phyloP scores from a whole-genome alignment of 2,888 invertebrate genomes.

The Leptinotarsa haldemani region DNA sequence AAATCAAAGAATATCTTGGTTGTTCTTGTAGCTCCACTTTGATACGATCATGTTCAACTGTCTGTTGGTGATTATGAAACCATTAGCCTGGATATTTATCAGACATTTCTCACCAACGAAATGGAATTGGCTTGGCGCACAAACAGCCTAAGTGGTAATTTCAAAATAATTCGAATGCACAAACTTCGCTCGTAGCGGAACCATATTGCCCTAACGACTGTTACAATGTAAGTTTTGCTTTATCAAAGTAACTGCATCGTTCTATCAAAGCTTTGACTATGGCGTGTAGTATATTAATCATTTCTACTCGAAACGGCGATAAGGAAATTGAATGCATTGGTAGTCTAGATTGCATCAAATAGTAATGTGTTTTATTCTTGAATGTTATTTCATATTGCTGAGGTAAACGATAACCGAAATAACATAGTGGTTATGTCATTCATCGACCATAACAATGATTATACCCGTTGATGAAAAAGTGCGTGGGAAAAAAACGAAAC shows the following conservation, averaged over 20 bases:
- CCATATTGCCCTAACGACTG: constrained; percentile 17
- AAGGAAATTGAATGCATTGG: not conserved
- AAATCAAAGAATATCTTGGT: not conserved
- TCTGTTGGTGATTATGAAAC: not conserved
- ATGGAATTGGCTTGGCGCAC: not conserved
- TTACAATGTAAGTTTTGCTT: constrained; percentile 14
- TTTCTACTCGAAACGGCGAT: not conserved
- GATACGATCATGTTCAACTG: not conserved
- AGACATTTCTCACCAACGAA: not conserved
- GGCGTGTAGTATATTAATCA: not conserved
- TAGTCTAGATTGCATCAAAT: not conserved
- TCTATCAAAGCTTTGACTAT: constrained; percentile 7
- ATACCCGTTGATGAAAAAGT: no score
- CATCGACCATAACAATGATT: no score
- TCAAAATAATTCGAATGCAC: constrained; percentile 15
- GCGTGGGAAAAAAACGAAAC: no score
- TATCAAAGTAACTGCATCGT: constrained; percentile 20
- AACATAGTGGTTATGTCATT: no score
- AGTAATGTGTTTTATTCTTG: not conserved
- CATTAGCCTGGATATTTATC: constrained; percentile 8
- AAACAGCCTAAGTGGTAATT: constrained; percentile 15
- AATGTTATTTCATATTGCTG: not conserved
- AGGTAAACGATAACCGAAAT: no score
- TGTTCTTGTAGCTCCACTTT: not conserved
- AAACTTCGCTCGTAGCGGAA: constrained; percentile 8